A percentile compares a stretch with the other conserved stretches of the same genome.
phyloP scores from a whole-genome alignment of 2,888 invertebrate genomes.

The Sphinx pinastri region DNA sequence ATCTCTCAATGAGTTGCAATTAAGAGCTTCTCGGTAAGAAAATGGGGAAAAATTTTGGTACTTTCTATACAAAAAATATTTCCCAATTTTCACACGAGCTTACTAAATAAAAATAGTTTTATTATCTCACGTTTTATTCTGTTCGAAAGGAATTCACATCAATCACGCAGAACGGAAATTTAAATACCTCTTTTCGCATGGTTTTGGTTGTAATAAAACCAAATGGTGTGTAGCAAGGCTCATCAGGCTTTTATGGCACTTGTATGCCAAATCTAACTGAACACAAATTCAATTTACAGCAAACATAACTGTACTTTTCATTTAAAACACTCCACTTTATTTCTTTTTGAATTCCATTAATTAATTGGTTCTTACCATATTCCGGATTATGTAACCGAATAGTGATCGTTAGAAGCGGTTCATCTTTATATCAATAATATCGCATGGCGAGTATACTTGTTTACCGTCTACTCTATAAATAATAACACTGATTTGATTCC shows the following conservation, averaged over 20 bases:
- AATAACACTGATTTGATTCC: slow-evolving; percentile 22
- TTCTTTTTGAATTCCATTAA: slow-evolving; percentile 10
- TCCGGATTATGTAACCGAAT: slow-evolving; percentile 24
- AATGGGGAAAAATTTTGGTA: background rate
- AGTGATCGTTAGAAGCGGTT: slow-evolving; percentile 24
- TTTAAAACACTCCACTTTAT: background rate
- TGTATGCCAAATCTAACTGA: slow-evolving; percentile 11
- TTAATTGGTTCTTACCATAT: slow-evolving; percentile 14
- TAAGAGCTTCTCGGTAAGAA: background rate
- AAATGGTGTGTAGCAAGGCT: slow-evolving; percentile 4
- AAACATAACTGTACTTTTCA: slow-evolving; percentile 9
- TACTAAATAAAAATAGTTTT: background rate
- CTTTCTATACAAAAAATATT: no score
- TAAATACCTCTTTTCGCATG: slow-evolving; percentile 9
- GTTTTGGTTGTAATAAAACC: slow-evolving; percentile 11
- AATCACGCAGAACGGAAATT: slow-evolving; percentile 18
- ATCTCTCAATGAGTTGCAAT: slow-evolving; percentile 3
- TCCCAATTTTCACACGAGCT: background rate
- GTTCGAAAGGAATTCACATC: background rate
- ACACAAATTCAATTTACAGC: slow-evolving; percentile 14
- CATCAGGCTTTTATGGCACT: slow-evolving; percentile 17
- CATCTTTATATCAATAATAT: slow-evolving; percentile 5
- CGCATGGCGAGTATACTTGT: slow-evolving; percentile 14
- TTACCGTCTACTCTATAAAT: slow-evolving; percentile 14
- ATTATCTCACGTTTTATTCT: background rate